Evolutionary conservation across 2,888 invertebrate genomes (phyloP).

Genomic region (Watsonalla cultraria): DNA sequence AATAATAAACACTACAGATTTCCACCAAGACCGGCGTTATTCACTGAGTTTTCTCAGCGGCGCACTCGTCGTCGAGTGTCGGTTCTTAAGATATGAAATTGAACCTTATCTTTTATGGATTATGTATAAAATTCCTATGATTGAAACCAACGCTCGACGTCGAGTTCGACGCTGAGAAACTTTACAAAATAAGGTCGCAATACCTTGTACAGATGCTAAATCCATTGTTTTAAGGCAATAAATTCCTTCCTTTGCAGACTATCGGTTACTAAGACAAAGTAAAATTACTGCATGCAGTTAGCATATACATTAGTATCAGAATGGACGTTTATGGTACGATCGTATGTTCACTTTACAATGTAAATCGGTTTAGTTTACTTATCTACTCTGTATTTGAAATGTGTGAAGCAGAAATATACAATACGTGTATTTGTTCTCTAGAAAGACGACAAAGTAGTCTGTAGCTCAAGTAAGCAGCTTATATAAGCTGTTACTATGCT

Average conservation of each 20-base stretch:
- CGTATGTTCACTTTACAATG: neutral
- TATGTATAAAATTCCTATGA: too few species aligned
- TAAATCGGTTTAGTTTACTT: neutral
- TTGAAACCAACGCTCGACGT: too few species aligned
- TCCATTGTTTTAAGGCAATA: constrained; percentile 31
- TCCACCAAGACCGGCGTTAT: too few species aligned
- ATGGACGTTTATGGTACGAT: neutral
- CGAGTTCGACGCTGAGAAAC: too few species aligned
- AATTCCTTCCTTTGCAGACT: constrained; percentile 26
- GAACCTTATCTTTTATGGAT: too few species aligned
- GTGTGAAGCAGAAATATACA: neutral
- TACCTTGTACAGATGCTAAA: constrained; percentile 26
- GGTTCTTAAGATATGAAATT: too few species aligned
- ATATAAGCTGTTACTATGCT: too few species aligned
- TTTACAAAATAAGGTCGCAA: neutral
- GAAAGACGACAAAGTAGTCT: too few species aligned
- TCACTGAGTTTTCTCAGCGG: too few species aligned
- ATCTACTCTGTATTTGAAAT: neutral
- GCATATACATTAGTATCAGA: constrained; percentile 10
- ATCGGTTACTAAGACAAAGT: constrained; percentile 19
- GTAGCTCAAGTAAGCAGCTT: too few species aligned
- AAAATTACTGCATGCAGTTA: constrained; percentile 23
- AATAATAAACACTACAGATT: too few species aligned
- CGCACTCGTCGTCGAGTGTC: too few species aligned
- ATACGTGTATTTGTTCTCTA: neutral